Conservation (phyloP, 2,113 vertebrate genomes). For the Vidua chalybeata region DNA sequence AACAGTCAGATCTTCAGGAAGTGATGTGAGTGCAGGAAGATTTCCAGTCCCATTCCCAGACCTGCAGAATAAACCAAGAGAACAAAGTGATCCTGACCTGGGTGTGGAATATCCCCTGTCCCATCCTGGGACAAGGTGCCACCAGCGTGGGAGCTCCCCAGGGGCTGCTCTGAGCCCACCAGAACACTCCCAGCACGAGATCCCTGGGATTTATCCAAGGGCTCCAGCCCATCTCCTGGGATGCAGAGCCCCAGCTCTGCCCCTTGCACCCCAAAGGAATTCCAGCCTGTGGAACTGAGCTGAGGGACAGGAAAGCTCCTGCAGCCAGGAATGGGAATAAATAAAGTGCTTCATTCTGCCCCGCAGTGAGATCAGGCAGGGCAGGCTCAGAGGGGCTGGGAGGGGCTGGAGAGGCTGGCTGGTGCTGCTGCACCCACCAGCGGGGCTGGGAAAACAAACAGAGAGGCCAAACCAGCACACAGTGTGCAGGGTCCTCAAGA, state of each 20-base stretch:
- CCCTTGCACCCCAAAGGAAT: accelerated
- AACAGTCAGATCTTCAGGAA: background rate
- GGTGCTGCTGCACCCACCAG: background rate
- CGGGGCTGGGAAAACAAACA: background rate
- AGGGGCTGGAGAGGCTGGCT: background rate
- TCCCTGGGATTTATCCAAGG: background rate
- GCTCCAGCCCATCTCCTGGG: too few species aligned
- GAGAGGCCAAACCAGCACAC: background rate
- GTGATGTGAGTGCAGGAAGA: accelerated
- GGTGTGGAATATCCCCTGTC: too few species aligned
- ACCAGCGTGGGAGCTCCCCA: accelerated
- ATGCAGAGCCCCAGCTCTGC: background rate
- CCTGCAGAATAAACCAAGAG: background rate
- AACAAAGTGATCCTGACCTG: background rate
- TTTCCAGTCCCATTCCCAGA: background rate
- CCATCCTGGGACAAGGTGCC: background rate
- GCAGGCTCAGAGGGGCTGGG: background rate
- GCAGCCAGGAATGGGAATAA: background rate
- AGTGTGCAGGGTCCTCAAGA: background rate
- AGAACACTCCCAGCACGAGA: accelerated
- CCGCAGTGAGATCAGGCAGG: accelerated
- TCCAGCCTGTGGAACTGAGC: background rate
- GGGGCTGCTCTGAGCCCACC: background rate
- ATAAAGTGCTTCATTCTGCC: background rate
- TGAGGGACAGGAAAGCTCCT: background rate